These are phyloP conservation scores for Tor tambroides DNA, from an alignment of 2,113 vertebrate genomes.

Conservation along the genomic window DNA sequence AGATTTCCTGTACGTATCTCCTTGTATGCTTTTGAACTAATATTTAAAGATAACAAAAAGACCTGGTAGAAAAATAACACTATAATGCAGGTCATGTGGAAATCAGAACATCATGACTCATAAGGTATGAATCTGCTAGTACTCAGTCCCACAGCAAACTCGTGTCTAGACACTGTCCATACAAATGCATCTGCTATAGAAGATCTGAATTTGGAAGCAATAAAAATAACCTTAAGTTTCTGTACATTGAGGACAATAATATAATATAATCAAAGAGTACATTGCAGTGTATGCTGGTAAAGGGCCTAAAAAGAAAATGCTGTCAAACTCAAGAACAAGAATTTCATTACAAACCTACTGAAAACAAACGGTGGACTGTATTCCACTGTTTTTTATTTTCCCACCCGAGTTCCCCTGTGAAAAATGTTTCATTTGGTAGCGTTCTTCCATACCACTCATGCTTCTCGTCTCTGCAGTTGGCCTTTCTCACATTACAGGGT, in stretches of 20 bases:
- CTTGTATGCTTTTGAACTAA: background rate
- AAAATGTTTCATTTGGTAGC: conserved; percentile 68
- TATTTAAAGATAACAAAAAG: conserved; percentile 18
- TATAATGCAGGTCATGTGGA: conserved; percentile 11
- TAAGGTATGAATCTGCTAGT: conserved; percentile 4
- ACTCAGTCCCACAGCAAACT: background rate
- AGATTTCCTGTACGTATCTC: conserved; percentile 10
- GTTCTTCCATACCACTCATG: conserved; percentile 64
- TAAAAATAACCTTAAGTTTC: background rate
- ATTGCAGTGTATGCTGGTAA: background rate
- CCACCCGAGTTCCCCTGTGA: conserved; percentile 39
- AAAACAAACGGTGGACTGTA: conserved; percentile 40
- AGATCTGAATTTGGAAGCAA: background rate
- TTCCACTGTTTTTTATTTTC: conserved; percentile 46
- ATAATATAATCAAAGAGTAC: background rate
- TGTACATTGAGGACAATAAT: background rate
- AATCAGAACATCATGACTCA: background rate
- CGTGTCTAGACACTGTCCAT: background rate
- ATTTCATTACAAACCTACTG: conserved; percentile 8
- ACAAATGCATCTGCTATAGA: background rate
- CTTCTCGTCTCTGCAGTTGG: conserved; percentile 47
- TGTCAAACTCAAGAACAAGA: background rate
- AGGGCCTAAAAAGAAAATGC: background rate
- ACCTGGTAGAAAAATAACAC: background rate
- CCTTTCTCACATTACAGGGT: conserved; percentile 52